A percentile compares a stretch with the other conserved stretches of the same genome.
Evolutionary conservation across 2,888 invertebrate genomes (phyloP).

Genomic region (Clistopyga incitator): DNA sequence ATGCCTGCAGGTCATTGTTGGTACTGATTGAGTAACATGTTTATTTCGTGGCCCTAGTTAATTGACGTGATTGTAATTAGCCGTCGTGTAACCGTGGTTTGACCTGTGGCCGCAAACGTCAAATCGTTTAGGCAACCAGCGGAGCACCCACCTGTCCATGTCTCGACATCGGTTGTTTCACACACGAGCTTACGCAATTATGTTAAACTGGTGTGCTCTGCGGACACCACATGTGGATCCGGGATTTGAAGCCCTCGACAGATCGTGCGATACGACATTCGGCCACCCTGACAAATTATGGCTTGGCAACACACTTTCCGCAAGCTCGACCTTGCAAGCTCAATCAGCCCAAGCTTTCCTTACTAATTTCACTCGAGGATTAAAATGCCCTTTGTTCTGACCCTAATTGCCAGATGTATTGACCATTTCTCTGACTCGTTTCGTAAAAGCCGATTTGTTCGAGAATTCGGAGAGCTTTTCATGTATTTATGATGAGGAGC

Average conservation of each 20-base stretch:
- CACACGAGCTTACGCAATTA: constrained; percentile 42
- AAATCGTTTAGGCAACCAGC: constrained; percentile 2
- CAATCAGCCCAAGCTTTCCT: not conserved
- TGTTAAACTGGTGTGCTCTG: constrained; percentile 44
- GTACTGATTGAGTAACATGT: not conserved
- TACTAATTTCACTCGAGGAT: constrained; percentile 29
- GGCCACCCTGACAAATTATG: constrained; percentile 11
- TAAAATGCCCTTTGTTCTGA: not conserved
- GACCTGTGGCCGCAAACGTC: not conserved
- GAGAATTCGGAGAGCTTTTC: too few relatives aligned
- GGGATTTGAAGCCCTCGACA: constrained; percentile 22
- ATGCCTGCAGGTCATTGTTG: too few relatives aligned
- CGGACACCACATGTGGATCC: constrained; percentile 23
- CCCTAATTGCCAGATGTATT: not conserved
- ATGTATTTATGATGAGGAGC: too few relatives aligned
- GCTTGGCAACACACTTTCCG: not conserved
- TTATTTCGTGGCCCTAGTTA: not conserved
- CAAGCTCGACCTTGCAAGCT: not conserved
- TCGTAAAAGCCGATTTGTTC: not conserved
- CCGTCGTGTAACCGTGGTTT: constrained; percentile 11
- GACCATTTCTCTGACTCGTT: not conserved
- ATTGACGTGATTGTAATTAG: constrained; percentile 14
- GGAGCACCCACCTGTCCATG: not conserved
- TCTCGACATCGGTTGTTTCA: constrained; percentile 1
- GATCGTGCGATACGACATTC: constrained; percentile 12